These are phyloP conservation scores for Fukomys damarensis DNA, from an alignment of 2,113 vertebrate species.

Conservation along the genomic window DNA sequence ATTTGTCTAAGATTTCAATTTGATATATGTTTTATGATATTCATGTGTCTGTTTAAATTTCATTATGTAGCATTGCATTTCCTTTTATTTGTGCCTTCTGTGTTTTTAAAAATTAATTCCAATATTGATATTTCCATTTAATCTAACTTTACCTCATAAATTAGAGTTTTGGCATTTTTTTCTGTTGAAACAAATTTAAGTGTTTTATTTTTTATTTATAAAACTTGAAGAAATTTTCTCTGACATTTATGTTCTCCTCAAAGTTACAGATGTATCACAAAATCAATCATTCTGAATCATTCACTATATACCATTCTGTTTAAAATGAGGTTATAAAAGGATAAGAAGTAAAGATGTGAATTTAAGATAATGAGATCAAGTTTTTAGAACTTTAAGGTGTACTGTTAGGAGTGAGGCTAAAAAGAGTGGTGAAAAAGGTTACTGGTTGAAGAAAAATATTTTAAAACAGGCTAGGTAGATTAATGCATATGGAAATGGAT, in stretches of 20 bases:
- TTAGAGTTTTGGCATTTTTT: not conserved
- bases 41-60: not conserved
- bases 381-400: not conserved
- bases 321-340: not conserved
- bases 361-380: not conserved
- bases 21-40: not conserved
- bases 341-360: not conserved
- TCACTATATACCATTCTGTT: not conserved
- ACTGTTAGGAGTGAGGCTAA: not conserved
- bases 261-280: not conserved
- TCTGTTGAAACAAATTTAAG: not conserved
- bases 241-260: not conserved
- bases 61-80: not conserved
- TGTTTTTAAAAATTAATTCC: conserved; percentile 7
- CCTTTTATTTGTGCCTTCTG: not conserved
- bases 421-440: not conserved
- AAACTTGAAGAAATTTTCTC: conserved; percentile 3
- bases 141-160: not conserved
- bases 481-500: not conserved
- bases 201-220: not conserved
- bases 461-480: not conserved
- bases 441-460: not conserved
- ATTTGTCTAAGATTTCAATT: not conserved
- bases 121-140: not conserved
- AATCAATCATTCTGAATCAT: not conserved